Conservation (phyloP, 92 coral and sea anemone genomes). For the Zoanthus gigantus region DNA sequence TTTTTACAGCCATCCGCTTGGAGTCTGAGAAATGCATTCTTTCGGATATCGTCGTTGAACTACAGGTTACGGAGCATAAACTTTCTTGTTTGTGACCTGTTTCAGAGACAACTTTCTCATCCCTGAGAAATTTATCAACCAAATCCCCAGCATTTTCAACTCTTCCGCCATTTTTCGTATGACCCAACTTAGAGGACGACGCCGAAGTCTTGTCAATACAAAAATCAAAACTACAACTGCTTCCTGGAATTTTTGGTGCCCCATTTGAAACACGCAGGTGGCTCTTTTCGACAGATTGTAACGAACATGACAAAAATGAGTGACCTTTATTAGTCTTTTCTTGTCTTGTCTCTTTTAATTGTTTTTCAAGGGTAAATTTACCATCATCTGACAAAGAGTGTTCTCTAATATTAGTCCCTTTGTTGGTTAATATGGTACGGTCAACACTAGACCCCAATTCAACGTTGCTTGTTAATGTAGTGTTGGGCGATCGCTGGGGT, state of each 20-base stretch:
- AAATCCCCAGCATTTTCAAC: background rate
- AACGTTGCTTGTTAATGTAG: background rate
- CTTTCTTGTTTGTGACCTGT: background rate
- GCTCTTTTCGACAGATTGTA: background rate
- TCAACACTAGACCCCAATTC: background rate
- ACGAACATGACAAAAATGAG: background rate
- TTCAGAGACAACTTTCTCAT: background rate
- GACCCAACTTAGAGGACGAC: background rate
- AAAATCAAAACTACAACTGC: background rate
- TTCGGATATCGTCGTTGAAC: background rate
- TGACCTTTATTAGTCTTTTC: background rate
- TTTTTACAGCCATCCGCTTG: background rate
- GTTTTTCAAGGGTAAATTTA: background rate
- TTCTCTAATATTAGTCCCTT: background rate
- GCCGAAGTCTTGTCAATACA: background rate
- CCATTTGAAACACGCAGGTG: background rate
- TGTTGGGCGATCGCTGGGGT: background rate
- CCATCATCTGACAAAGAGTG: background rate
- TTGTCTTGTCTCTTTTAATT: background rate
- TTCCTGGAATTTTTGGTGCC: background rate
- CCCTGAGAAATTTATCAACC: background rate
- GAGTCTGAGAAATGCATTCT: background rate
- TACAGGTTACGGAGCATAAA: background rate
- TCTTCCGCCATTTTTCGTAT: background rate
- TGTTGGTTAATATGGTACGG: background rate